Evolutionary conservation across 2,113 vertebrate genomes (phyloP), one percentile per base, ranked within the genome.

Genomic region (Lepidothrix coronata): DNA sequence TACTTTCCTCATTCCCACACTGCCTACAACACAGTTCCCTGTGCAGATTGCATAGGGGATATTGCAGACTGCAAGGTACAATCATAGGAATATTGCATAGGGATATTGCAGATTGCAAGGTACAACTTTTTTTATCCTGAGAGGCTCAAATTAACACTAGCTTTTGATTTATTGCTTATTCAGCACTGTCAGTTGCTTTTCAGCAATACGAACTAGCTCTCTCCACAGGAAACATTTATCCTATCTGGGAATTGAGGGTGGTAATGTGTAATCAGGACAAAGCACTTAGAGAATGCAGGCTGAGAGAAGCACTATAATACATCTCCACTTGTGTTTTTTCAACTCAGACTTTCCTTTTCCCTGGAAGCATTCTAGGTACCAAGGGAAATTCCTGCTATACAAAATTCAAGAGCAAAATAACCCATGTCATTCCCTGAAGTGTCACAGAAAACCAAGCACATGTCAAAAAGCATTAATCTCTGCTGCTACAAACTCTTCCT

Each of bases 101-200:
- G 30, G 30, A 75, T 68, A 27, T 8, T 49, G 52, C 31, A 52
- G 81, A 74, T 37, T 74, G 75, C 48, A 87, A 89, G 70, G 46
- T 66, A 85, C n/a, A 49, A 75, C 16, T 63, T 67, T 25, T 51
- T 67, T 88, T 49, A 31, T 8, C 57, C 54, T 2, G 12, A 87
- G 84, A 92, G 65, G 54, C 73, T 90, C 63, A 80, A 86, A 93
- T 86, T 52, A 88, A 87, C 44, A 81, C 30, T 48, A 59, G 24
- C n/a, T 80, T 96, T 81, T 84, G 72, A 90, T 88, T 58, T 91
- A 81, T 74, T 91, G 92, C 95, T 93, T 93, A 92, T 78, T 95
- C 92, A 89, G 80, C 86, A 78, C 58, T 15, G 6, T 71, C 75
- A 63, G 51, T 46, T 94, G 92, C 55, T 92, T 86, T 91, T 74